Base-by-base conservation (phyloP, 2,113 vertebrate genomes). In the Probosciger aterrimus region DNA sequence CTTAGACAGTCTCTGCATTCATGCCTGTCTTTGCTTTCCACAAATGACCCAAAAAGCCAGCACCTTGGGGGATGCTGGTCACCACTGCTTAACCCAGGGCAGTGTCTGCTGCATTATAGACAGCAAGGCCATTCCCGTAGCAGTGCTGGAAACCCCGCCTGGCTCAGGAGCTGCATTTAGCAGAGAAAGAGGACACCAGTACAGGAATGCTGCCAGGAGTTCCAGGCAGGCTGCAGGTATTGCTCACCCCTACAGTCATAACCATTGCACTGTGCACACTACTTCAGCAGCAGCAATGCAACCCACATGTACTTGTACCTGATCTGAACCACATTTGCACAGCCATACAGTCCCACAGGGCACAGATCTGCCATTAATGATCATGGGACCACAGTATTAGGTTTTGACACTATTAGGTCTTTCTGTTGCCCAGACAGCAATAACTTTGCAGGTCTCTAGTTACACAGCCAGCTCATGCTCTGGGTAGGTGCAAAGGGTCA, bases 391-490 rank as follows among this genome's bases (percentile, higher is more conserved):
- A n/a, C 27, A 25, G 81, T 8, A 44, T 11, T 25, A 35, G 33
- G 49, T 59, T 92, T 69, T 73, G 76, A 86, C 41, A 30, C 60
- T 37, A 28, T 27, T 12, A 43, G 90, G 46, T 50, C 33, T 71
- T 77, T 74, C 88, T 86, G 86, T 75, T 90, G 70, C 88, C 95
- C 67, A 47, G 81, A 76, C 63, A 94, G 96, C 80, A 95, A 84
- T 84, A 97, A 97, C 88, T 94, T 89, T 25, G 77, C 73, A 50
- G 69, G 41, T 97, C 84, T 88, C 49, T 11, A 55, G 90, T 78
- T 67, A 87, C 73, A 86, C 28, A 65, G 82, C 53, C 86, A 83
- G 95, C 86, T 94, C 92, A 86, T 65, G 60, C 82, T 35, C 41
- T 31, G 49, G 55, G 74, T 60, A 82, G 67, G 44, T 50, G 75